Evolutionary conservation across 2,113 vertebrate genomes (phyloP), one percentile per base, ranked within the genome.

Genomic region (Otolemur garnettii): DNA sequence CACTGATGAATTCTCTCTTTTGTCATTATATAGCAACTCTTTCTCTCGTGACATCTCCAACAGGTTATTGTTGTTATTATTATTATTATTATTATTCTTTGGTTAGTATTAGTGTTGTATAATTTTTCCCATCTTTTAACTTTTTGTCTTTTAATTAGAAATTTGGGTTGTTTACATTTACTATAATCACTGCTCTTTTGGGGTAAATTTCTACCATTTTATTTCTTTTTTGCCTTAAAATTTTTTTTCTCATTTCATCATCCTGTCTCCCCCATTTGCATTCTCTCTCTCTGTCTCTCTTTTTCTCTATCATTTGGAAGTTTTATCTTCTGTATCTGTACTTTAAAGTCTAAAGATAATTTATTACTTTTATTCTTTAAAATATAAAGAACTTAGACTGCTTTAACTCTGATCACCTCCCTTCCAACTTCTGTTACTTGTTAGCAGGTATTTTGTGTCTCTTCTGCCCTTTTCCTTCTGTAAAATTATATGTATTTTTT

Each of bases 361-460:
- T 84, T 22, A n/a, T 64, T 83, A 62, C 33, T 50, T 68, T 85
- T 14, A 38, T 94, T 84, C 35, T 87, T 35, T 78, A 87, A 91
- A 84, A 66, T 79, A 42, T 22, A 74, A 71, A 87, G 28, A 83
- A 50, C 19, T 55, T 64, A 60, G 60, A 81, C 55, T 87, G 15
- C n/a, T 86, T 87, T 81, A 68, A 64, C 30, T 91, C 42, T 95
- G 60, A 42, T 82, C 50, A 28, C 22, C 6, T 38, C 14, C 42
- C 12, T 85, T 22, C 8, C 17, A 88, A 45, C 6, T 78, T 82
- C 50, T 4, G 24, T 14, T 77, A n/a, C 64, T 85, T 91, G 50
- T 87, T 96, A 35, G 24, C 91, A 84, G 33, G 13, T 87, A 59
- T 66, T 91, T 84, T 91, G 62, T 87, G 42, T 85, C 38, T 68